Percentiles rank a stretch among this genome's conserved stretches.
Conservation (phyloP, 2,888 invertebrate genomes). For the Diaperis boleti region DNA sequence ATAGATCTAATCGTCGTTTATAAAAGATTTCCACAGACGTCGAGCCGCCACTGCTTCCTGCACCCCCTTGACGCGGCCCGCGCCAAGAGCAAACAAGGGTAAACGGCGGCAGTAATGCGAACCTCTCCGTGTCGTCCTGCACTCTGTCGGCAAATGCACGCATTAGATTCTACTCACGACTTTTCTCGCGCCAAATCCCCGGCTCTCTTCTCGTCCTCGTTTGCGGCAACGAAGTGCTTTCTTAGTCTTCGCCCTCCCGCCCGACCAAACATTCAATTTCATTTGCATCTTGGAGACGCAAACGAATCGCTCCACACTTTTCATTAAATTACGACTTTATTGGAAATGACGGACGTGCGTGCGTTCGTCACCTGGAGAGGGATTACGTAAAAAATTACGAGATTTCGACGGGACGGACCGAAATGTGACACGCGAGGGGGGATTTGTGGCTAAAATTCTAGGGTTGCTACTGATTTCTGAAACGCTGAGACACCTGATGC, state of each 20-base stretch:
- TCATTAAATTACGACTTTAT: conserved; percentile 41
- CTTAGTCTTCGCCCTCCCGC: too few relatives aligned
- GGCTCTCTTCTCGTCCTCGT: conserved; percentile 9
- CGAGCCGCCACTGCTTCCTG: too few relatives aligned
- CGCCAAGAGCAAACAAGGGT: conserved; percentile 35
- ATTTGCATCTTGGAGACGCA: conserved; percentile 38
- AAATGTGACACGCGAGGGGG: neutral
- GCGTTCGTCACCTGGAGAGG: conserved; percentile 16
- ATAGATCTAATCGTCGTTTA: too few relatives aligned
- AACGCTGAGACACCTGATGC: too few relatives aligned
- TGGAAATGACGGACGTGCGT: conserved; percentile 22
- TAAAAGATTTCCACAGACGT: too few relatives aligned
- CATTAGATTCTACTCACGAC: conserved; percentile 61
- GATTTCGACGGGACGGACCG: too few relatives aligned
- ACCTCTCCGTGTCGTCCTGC: conserved; percentile 51
- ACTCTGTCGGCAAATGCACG: conserved; percentile 57
- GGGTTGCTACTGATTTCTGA: too few relatives aligned
- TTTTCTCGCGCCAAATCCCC: conserved; percentile 46
- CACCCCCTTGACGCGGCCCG: too few relatives aligned
- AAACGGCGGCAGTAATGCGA: conserved; percentile 51
- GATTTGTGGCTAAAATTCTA: too few relatives aligned
- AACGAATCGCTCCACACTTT: conserved; percentile 32
- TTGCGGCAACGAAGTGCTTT: conserved; percentile 37
- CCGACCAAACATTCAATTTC: conserved; percentile 40
- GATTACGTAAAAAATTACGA: conserved; percentile 1